phyloP scores from a whole-genome alignment of 2,888 invertebrate species.

The Pseudococcus jackbeardsleyi region DNA sequence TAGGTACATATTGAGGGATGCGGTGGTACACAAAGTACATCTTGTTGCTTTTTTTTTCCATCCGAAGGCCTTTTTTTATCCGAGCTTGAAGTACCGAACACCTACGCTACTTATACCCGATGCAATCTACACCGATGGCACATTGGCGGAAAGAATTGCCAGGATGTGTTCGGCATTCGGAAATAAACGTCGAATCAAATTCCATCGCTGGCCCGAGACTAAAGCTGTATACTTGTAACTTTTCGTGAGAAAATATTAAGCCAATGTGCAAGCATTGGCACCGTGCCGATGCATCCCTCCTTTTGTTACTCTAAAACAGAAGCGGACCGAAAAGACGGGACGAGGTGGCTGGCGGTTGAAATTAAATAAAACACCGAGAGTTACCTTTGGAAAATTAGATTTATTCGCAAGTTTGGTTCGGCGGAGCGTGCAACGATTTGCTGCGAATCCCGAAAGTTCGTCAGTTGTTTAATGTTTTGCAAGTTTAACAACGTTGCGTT shows the following conservation, averaged over 20 bases:
- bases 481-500: slow-evolving; percentile 42
- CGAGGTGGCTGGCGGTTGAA: neutral
- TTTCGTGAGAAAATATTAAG: slow-evolving; percentile 45
- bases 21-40: neutral
- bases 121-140: neutral
- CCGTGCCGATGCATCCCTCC: neutral
- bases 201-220: neutral
- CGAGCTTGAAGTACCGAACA: too few relatives aligned
- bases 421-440: slow-evolving; percentile 36
- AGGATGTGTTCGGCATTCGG: neutral
- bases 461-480: slow-evolving; percentile 43
- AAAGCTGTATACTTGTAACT: neutral
- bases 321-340: neutral
- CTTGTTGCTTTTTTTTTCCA: neutral
- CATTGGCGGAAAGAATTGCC: neutral
- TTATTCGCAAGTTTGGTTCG: slow-evolving; percentile 38
- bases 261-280: slow-evolving; percentile 43
- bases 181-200: slow-evolving; percentile 27
- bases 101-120: too few relatives aligned
- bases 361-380: slow-evolving; percentile 50
- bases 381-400: slow-evolving; percentile 42
- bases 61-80: too few relatives aligned
- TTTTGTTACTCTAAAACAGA: neutral
- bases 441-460: slow-evolving; percentile 35
- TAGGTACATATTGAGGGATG: neutral